Evolutionary conservation across 2,797 vertebrate genomes (phyloP).

Genomic region (Scyliorhinus canicula): DNA sequence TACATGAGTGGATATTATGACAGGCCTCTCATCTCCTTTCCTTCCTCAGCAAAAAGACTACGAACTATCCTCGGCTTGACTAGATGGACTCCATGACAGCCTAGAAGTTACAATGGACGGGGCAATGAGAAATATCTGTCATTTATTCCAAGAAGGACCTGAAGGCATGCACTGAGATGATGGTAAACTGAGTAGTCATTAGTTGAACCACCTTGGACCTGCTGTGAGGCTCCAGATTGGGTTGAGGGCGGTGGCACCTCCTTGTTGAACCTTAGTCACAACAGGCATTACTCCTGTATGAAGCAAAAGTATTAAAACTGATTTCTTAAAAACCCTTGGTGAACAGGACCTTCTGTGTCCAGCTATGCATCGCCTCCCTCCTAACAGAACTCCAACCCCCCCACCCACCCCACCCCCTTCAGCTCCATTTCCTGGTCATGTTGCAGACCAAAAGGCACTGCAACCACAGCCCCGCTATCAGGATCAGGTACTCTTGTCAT

Average conservation of each 20-base stretch:
- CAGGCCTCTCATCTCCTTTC: neutral
- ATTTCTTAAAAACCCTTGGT: neutral
- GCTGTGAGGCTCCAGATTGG: neutral
- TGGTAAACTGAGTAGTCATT: neutral
- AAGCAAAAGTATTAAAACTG: neutral
- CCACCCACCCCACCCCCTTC: too few relatives aligned
- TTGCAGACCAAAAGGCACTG: too few relatives aligned
- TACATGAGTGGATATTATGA: too few relatives aligned
- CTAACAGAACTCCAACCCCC: too few relatives aligned
- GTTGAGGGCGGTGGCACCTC: neutral
- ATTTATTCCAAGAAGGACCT: neutral
- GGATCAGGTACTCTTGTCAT: neutral
- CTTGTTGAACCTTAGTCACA: neutral
- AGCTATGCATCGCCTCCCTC: too few relatives aligned
- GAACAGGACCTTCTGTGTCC: too few relatives aligned
- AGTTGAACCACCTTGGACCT: neutral
- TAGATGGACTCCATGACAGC: neutral
- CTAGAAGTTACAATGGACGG: neutral
- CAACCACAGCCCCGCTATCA: too few relatives aligned
- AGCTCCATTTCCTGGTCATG: too few relatives aligned
- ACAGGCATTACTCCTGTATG: neutral
- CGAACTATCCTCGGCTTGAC: neutral
- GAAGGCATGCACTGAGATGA: neutral
- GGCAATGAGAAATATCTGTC: neutral
- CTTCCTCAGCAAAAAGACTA: neutral